phyloP scores from a whole-genome alignment of 2,797 vertebrate genomes.

The Pseudochaenichthys georgianus region DNA sequence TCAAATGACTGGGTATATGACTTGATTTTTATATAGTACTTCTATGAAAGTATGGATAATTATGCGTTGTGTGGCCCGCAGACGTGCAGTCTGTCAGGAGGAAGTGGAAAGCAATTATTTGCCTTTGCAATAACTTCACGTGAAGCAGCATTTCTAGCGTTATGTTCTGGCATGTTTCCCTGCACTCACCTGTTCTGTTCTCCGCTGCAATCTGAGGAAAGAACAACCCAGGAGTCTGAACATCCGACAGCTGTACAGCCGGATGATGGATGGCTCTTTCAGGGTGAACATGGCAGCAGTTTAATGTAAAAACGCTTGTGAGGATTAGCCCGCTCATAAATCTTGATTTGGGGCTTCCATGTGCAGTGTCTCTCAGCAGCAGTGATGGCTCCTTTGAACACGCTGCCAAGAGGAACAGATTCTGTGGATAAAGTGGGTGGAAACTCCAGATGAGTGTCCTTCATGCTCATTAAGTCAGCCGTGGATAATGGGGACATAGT shows the following conservation, averaged over 20 bases:
- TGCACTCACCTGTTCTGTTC: slow-evolving; percentile 44
- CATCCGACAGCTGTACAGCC: slow-evolving; percentile 4
- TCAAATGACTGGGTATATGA: slow-evolving; percentile 68
- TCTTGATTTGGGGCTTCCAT: slow-evolving; percentile 56
- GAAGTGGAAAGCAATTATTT: slow-evolving; percentile 66
- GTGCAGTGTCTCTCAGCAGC: slow-evolving; percentile 13
- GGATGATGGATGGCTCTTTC: slow-evolving; percentile 55
- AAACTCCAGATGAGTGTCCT: slow-evolving; percentile 31
- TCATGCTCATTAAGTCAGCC: slow-evolving; percentile 30
- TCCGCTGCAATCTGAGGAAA: neutral
- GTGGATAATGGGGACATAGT: slow-evolving; percentile 4
- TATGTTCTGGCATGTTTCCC: slow-evolving; percentile 30
- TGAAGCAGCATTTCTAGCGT: neutral
- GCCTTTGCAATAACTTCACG: slow-evolving; percentile 53
- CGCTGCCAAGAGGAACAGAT: slow-evolving; percentile 30
- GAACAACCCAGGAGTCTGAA: neutral
- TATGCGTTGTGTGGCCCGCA: slow-evolving; percentile 54
- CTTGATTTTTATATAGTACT: slow-evolving; percentile 67
- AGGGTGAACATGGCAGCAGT: slow-evolving; percentile 45
- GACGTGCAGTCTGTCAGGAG: slow-evolving; percentile 62
- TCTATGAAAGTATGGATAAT: slow-evolving; percentile 63
- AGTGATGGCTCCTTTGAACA: slow-evolving; percentile 17
- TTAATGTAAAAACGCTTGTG: slow-evolving; percentile 48
- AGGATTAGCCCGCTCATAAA: slow-evolving; percentile 58
- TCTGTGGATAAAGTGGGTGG: slow-evolving; percentile 25